A percentile compares a stretch with the other conserved stretches of the same genome.
These are phyloP conservation scores for Papilio helenus DNA, from an alignment of 1,140 invertebrate species.

Conservation along the genomic window DNA sequence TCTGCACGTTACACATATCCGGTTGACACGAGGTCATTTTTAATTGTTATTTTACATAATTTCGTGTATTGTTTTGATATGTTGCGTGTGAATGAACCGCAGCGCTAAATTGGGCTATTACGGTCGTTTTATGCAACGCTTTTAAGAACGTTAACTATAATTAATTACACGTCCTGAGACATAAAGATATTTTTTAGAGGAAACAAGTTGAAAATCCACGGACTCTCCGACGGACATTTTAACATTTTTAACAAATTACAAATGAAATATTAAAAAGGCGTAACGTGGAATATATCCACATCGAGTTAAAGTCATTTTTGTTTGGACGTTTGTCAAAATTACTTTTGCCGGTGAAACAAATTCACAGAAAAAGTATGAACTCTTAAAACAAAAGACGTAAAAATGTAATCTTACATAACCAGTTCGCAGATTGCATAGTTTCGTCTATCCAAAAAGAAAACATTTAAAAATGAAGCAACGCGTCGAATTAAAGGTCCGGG, in stretches of 20 bases:
- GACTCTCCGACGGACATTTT: too few relatives aligned
- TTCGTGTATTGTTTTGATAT: slow-evolving; percentile 62
- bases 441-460: neutral
- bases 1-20: slow-evolving; percentile 63
- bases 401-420: neutral
- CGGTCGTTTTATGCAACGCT: slow-evolving; percentile 33
- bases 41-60: slow-evolving; percentile 75
- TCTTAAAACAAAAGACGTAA: slow-evolving; percentile 21
- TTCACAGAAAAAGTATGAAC: neutral
- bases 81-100: slow-evolving; percentile 60
- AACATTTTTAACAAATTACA: too few relatives aligned
- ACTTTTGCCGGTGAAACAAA: neutral
- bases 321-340: neutral
- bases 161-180: neutral
- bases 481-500: neutral
- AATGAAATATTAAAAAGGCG: too few relatives aligned
- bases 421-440: neutral
- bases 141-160: neutral
- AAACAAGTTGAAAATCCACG: too few relatives aligned
- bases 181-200: neutral
- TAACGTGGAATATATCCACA: neutral
- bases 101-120: slow-evolving; percentile 44
- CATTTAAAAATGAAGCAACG: slow-evolving; percentile 7
- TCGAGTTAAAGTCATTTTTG: neutral
- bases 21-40: slow-evolving; percentile 65